Evolutionary conservation across 2,113 vertebrate species (phyloP), one percentile per base, ranked within the genome.

Genomic region (Anguilla japonica): DNA sequence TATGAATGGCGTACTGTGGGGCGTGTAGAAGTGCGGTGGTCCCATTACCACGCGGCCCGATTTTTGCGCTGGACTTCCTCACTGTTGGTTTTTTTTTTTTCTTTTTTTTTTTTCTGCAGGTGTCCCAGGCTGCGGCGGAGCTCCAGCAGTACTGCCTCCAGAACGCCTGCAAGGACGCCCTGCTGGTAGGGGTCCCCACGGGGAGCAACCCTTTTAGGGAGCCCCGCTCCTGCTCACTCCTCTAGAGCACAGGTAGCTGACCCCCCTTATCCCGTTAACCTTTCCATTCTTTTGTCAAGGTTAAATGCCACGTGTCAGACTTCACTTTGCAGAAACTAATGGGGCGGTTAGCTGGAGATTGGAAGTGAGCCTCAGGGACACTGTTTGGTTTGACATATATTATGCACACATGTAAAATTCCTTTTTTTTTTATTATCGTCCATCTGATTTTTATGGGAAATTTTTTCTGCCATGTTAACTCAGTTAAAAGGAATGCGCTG

Each of bases 141-240:
- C 97, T 99, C 16, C 98, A 98, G 87, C 97, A 99, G 92, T 99
- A 97, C 89, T 99, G 98, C 89, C 94, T 98, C 91, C 98, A 99
- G 92, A 99, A 99, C 0, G 98, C 97, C 53, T 95, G 96, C 88
- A 98, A 97, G 92, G 98, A 99, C 9, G 98, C 97, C 40, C 92
- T 99, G 90, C 94, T 99, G 89, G 96, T 98, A 0, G 98, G 98
- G 0, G 94, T 99, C 60, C 97, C 98, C 4, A 96, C 97, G 0
- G 98, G 97, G 87, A 99, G 97, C 94, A 99, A 99, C 92, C 98
- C 98, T 82, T 99, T 99, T 93, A 96, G 98, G 82, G 98, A 99
- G 41, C 98, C 97, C 0, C 94, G 97, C 41, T 98, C 98, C 91
- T 99, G 98, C 71, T 87, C 95, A 79, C 92, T 99, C 0, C 94